Evolutionary conservation across 2,888 invertebrate species (phyloP), one percentile per base, ranked within the genome.

Genomic region (Stenchaetothrips biformis): DNA sequence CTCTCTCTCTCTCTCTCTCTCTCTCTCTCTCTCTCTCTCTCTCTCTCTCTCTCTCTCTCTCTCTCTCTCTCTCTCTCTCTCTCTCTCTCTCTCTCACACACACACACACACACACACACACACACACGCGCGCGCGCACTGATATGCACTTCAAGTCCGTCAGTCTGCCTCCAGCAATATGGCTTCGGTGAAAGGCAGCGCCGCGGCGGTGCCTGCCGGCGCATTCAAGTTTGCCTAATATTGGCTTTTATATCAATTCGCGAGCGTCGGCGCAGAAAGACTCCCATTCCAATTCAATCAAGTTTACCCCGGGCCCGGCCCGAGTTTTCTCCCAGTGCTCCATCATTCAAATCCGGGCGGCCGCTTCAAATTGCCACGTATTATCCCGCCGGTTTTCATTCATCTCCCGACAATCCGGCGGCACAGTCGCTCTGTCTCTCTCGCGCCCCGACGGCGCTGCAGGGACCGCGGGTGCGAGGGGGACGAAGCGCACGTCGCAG

Each of bases 181-280:
- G 4, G 53, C 53, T 9, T 18, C 53, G 53, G 16, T 18, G 13
- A 53, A 53, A 6, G 53, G 4, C 53, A 7, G 25, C 8, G 11
- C 25, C 25, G 67, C 7, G 9, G 67, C 21, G 16, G 11, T 18
- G 53, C 53, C 37, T 13, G 53, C 4, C 16, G 53, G 67, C 21
- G 67, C 25, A 74, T 74, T 74, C 67, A 74, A 74, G 67, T 74
- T 74, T 74, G 67, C 11, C 67, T 74, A 74, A 74, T 74, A 74
- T 74, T 74, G 67, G 67, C 67, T 74, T 74, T 74, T 74, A 74
- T 74, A 74, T 74, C 67, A 74, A 74, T 74, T 25, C 67, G 67
- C 67, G 67, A 74, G 25, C 67, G 25, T 18, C 21, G n/a, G 67
- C 67, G n/a, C n/a, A 67, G 67, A 67, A 67, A 21, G 67, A 74